Evolutionary conservation across 2,113 vertebrate species (phyloP), one percentile per base, ranked within the genome.

Genomic region (Hepsetus odoe): DNA sequence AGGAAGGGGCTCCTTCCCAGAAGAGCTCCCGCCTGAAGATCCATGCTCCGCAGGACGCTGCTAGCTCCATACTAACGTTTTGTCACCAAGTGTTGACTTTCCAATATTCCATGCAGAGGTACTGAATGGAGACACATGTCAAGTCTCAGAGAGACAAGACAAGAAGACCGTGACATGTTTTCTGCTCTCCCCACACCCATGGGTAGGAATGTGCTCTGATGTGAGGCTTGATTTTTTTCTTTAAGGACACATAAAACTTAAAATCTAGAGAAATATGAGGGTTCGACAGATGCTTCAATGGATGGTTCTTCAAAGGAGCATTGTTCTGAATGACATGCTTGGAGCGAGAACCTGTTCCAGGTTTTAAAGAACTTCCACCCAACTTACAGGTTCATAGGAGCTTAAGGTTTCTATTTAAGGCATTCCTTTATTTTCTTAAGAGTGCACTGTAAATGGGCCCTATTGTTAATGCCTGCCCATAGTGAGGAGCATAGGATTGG

Each of bases 1-100:
- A 87, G 85, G 77, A 84, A 84, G 85, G 87, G 88, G 58, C 80
- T 84, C 84, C 87, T 92, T 90, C 90, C 91, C 90, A 91, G 88
- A 90, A 92, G 81, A 84, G 74, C 85, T 49, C 32, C 67, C 65
- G 76, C 82, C 66, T 73, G 79, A 53, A 42, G 79, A 79, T 85
- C 26, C 35, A 32, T 44, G n/a, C 53, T 82, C 32, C 64, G 76
- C 30, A 46, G 78, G 75, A 83, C 79, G 33, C 35, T 44, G 46
- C 42, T 64, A 62, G 55, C 61, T 56, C 77, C 73, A 49, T 71
- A 24, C 59, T 10, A 51, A 58, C 55, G 76, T 75, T 49, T 72
- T 59, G 14, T n/a, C 3, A 33, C 13, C 30, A 24, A 46, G 22
- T 38, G 12, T 49, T 71, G 49, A 74, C 81, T 80, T 65, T 66